A percentile compares a stretch with the other conserved stretches of the same genome.
phyloP scores from a whole-genome alignment of 2,797 vertebrate genomes.

The Phrynocephalus guinanensis region DNA sequence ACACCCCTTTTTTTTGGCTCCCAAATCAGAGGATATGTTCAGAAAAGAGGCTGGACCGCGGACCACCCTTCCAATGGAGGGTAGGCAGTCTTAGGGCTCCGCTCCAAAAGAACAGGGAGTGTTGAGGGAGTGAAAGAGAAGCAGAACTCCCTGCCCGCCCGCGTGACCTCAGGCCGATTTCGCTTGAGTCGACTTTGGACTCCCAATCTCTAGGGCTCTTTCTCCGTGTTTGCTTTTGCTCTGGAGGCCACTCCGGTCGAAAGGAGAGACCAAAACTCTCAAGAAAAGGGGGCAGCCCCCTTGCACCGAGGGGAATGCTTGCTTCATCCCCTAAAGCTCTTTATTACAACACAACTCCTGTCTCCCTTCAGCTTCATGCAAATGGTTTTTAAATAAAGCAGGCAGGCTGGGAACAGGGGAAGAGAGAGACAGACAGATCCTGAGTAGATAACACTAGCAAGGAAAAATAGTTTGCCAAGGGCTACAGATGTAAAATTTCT shows the following conservation, averaged over 20 bases:
- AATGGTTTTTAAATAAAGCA: background rate
- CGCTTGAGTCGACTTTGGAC: slow-evolving; percentile 2
- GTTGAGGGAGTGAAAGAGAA: background rate
- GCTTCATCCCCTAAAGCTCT: background rate
- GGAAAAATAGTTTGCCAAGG: too few relatives aligned
- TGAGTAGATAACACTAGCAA: background rate
- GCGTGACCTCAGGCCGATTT: background rate
- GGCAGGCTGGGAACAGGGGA: background rate
- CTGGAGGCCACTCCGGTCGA: background rate
- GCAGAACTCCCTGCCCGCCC: background rate
- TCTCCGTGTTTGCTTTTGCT: background rate
- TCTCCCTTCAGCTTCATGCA: background rate
- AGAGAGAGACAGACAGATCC: background rate
- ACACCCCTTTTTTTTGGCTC: too few relatives aligned
- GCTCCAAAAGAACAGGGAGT: too few relatives aligned
- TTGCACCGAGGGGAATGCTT: background rate
- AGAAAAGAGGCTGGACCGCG: too few relatives aligned
- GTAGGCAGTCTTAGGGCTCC: too few relatives aligned
- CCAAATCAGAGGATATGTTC: too few relatives aligned
- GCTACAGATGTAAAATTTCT: too few relatives aligned
- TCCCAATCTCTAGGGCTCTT: background rate
- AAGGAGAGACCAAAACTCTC: background rate
- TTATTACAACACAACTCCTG: background rate
- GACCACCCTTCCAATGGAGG: too few relatives aligned
- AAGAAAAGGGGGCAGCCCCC: background rate